These are phyloP conservation scores for Motacilla alba DNA, from an alignment of 2,113 vertebrate species.

Conservation along the genomic window DNA sequence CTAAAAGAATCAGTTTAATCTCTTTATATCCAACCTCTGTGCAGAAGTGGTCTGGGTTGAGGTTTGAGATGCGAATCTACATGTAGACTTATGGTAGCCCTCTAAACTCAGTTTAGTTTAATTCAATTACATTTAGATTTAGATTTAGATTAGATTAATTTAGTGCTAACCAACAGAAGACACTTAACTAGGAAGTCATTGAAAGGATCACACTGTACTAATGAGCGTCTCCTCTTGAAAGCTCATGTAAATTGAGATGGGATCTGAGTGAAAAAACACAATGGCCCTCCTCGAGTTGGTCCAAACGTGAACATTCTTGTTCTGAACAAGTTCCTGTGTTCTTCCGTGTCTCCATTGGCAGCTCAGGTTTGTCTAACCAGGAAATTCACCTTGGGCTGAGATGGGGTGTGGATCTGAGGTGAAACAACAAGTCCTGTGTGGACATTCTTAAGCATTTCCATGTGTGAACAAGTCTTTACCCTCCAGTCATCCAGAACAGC, in stretches of 20 bases:
- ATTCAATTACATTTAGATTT: neutral
- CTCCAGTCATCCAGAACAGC: neutral
- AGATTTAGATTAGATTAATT: neutral
- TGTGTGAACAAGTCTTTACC: neutral
- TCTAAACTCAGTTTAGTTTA: neutral
- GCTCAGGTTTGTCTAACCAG: neutral
- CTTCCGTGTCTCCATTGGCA: neutral
- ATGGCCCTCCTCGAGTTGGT: neutral
- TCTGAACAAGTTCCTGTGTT: neutral
- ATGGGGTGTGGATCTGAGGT: neutral
- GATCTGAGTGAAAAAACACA: neutral
- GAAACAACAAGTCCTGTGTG: neutral
- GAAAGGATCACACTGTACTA: neutral
- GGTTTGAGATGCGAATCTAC: neutral
- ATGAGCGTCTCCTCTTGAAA: neutral
- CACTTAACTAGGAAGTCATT: neutral
- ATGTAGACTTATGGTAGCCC: neutral
- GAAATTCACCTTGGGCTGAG: neutral
- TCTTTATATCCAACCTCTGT: neutral
- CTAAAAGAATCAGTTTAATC: neutral
- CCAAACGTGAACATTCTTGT: neutral
- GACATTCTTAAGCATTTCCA: neutral
- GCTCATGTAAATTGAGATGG: neutral
- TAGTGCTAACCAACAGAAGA: neutral
- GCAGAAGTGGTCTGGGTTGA: neutral